Base-by-base conservation (phyloP, 2,888 invertebrate genomes). In the Eupithecia exiguata region DNA sequence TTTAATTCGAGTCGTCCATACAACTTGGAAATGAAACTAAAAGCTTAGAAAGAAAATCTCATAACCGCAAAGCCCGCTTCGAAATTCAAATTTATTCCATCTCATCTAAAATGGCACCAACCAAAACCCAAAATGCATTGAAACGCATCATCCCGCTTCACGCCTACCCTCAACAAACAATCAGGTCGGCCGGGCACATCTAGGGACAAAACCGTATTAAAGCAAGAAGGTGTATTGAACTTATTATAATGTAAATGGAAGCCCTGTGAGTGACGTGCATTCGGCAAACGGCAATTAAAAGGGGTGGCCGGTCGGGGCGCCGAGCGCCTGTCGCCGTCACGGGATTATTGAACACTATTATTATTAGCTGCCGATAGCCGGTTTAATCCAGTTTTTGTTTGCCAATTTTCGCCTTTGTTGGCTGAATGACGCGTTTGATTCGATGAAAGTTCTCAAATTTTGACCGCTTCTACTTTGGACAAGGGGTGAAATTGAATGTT, bases 171-270 rank as follows among this genome's bases (percentile, higher is more conserved):
- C 70, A 68, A 61, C 68, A 62, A 77, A 77, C 72, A 69, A 74
- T 40, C 69, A 68, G 58, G 68, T 75, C 4, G 30, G 30, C 30
- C 1, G 30, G 65, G 70, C 78, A 71, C 69, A 70, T 74, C 75
- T 69, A 77, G 82, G 83, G 80, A 82, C 82, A 78, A 83, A 80
- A 78, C 81, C 84, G 83, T 81, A 84, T 83, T 81, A 78, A 78
- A 75, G 75, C 78, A 80, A 79, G 79, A 77, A 82, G 77, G 72
- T 72, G 74, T 76, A 77, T 77, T 76, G 86, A 92, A 90, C 92
- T 91, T 90, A 94, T 93, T 93, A 93, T 93, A 93, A 93, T 94
- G 93, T 92, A 93, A 92, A 94, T 93, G 88, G 93, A 89, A 92
- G 92, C 88, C 86, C 84, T 85, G 85, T 90, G 91, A 91, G 86